A percentile compares a stretch with the other conserved stretches of the same genome.
Evolutionary conservation across 2,888 invertebrate genomes (phyloP).

Genomic region (Sinodicranocentrus sp.): DNA sequence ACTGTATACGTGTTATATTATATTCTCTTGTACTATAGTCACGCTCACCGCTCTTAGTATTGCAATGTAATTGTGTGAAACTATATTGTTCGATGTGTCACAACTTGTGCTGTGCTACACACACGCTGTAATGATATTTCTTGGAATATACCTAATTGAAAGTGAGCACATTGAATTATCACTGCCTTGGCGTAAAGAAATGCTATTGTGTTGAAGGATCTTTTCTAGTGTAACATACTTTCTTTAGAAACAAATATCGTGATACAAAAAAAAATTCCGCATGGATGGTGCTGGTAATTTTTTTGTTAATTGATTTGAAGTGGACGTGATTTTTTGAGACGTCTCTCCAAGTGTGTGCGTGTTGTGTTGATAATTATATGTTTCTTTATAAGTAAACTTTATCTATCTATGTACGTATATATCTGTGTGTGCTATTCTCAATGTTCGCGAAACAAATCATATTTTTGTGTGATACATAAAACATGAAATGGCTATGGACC

Average conservation of each 20-base stretch:
- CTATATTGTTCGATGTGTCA: conserved; percentile 32
- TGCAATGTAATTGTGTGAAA: conserved; percentile 28
- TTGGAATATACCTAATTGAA: conserved; percentile 45
- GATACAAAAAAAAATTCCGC: too few relatives aligned
- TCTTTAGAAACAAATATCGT: too few relatives aligned
- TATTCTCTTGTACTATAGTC: too few relatives aligned
- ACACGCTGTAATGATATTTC: conserved; percentile 22
- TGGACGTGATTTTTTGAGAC: not conserved
- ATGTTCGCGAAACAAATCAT: conserved; percentile 10
- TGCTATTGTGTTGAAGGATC: conserved; percentile 8
- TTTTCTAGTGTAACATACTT: too few relatives aligned
- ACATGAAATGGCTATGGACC: conserved; percentile 72
- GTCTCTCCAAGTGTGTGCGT: conserved; percentile 27
- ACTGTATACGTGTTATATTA: not conserved
- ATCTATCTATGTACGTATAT: not conserved
- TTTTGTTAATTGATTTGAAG: not conserved
- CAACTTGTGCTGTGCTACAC: conserved; percentile 9
- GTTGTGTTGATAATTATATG: not conserved
- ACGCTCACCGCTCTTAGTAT: not conserved
- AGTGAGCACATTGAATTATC: conserved; percentile 31
- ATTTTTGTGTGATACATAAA: conserved; percentile 22
- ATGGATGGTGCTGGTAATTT: too few relatives aligned
- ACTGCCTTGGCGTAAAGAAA: conserved; percentile 1
- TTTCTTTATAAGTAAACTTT: conserved; percentile 2
- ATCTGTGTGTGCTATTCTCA: not conserved